Conservation (phyloP, 2,113 vertebrate species). For the Oceanodroma tethys region DNA sequence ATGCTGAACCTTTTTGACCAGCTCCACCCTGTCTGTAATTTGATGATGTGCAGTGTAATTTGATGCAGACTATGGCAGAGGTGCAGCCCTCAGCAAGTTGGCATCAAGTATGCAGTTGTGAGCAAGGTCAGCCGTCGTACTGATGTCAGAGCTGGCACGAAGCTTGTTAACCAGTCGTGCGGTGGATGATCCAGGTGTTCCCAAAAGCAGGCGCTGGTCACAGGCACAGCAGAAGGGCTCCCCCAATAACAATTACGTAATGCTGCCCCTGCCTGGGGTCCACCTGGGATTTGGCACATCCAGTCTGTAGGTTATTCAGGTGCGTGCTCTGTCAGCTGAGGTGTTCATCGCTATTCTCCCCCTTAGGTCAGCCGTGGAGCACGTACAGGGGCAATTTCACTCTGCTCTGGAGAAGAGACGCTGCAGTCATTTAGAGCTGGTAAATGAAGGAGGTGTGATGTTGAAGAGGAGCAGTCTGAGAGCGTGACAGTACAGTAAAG, state of each 20-base stretch:
- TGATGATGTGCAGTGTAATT: background rate
- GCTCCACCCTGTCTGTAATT: background rate
- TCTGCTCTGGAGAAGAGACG: background rate
- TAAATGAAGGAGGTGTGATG: background rate
- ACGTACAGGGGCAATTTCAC: rapidly evolving
- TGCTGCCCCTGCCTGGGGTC: background rate
- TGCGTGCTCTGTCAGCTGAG: background rate
- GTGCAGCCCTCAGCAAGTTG: background rate
- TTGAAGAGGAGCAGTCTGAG: background rate
- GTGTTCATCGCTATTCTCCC: rapidly evolving
- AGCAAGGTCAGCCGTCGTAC: background rate
- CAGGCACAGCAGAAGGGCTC: background rate
- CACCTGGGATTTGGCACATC: rapidly evolving
- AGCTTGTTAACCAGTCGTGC: rapidly evolving
- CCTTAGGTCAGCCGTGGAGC: rapidly evolving
- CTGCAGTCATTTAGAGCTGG: background rate
- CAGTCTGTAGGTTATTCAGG: background rate
- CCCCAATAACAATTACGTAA: too few species aligned
- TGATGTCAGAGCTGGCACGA: background rate
- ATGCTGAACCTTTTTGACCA: background rate
- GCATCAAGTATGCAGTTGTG: rapidly evolving
- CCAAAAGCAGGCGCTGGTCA: background rate
- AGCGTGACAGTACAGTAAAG: rapidly evolving
- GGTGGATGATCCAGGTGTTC: rapidly evolving
- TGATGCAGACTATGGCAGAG: background rate